Percentiles rank a stretch among this genome's conserved stretches.
phyloP scores from a whole-genome alignment of 2,113 vertebrate species.

The Varanus salvator region DNA sequence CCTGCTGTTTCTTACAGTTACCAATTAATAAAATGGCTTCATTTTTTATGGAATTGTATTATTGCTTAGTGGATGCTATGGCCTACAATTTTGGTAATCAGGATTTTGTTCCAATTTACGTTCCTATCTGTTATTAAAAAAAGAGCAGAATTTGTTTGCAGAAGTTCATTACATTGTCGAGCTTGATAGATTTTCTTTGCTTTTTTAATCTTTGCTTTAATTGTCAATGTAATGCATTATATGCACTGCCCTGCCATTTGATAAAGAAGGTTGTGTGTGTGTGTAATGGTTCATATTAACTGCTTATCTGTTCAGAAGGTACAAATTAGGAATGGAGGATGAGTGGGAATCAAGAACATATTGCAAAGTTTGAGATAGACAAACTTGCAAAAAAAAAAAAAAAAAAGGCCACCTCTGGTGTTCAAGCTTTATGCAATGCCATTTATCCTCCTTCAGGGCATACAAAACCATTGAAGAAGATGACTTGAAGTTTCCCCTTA shows the following conservation, averaged over 20 bases:
- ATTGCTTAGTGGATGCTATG: neutral
- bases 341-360: neutral
- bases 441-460: conserved; percentile 81
- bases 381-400: neutral
- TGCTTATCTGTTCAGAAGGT: too few relatives aligned
- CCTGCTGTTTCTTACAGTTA: neutral
- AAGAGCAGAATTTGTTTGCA: neutral
- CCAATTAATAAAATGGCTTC: neutral
- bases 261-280: too few relatives aligned
- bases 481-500: conserved; percentile 87
- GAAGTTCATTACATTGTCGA: too few relatives aligned
- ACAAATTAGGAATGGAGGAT: neutral
- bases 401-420: conserved; percentile 30
- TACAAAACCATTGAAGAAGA: conserved; percentile 92
- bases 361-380: neutral
- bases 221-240: too few relatives aligned
- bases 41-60: neutral
- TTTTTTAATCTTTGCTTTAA: too few relatives aligned
- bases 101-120: conserved; percentile 17
- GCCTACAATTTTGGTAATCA: neutral
- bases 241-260: too few relatives aligned
- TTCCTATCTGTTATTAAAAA: neutral
- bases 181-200: too few relatives aligned
- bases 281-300: too few relatives aligned
- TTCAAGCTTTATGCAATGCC: conserved; percentile 63